These are phyloP conservation scores for Drosophila prosaltans DNA, from an alignment of 1,140 invertebrate genomes.

Conservation along the genomic window DNA sequence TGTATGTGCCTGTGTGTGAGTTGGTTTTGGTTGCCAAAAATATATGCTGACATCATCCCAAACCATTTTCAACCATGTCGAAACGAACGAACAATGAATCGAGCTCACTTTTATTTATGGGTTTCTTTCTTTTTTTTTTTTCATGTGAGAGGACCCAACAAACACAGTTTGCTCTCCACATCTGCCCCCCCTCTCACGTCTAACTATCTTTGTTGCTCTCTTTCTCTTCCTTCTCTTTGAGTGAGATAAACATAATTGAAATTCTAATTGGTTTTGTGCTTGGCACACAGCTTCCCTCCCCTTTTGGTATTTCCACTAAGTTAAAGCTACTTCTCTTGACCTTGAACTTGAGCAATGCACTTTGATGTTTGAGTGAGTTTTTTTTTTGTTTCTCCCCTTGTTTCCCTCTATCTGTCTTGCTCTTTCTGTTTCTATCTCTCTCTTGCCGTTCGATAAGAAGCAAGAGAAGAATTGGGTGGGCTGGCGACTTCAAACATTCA, in stretches of 20 bases:
- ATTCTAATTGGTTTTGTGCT: conserved; percentile 50
- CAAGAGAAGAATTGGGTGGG: background rate
- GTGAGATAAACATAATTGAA: conserved; percentile 58
- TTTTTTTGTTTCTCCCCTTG: conserved; percentile 10
- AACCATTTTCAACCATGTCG: conserved; percentile 49
- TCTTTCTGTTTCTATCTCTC: background rate
- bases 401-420: background rate
- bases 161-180: conserved; percentile 9
- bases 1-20: conserved; percentile 53
- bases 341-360: conserved; percentile 63
- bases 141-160: background rate
- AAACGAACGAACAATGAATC: conserved; percentile 45
- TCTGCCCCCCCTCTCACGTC: background rate
- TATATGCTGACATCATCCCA: conserved; percentile 77
- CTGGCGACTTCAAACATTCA: background rate
- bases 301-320: conserved; percentile 11
- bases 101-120: conserved; percentile 63
- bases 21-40: conserved; percentile 59
- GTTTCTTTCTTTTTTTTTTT: background rate
- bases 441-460: conserved; percentile 9
- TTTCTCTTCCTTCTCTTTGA: conserved; percentile 30
- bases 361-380: conserved; percentile 39
- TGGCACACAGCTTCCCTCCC: conserved; percentile 1
- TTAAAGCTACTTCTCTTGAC: conserved; percentile 47
- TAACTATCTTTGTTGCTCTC: background rate